These are phyloP conservation scores for Sylvietta virens DNA, from an alignment of 2,113 vertebrate species.

Conservation along the genomic window DNA sequence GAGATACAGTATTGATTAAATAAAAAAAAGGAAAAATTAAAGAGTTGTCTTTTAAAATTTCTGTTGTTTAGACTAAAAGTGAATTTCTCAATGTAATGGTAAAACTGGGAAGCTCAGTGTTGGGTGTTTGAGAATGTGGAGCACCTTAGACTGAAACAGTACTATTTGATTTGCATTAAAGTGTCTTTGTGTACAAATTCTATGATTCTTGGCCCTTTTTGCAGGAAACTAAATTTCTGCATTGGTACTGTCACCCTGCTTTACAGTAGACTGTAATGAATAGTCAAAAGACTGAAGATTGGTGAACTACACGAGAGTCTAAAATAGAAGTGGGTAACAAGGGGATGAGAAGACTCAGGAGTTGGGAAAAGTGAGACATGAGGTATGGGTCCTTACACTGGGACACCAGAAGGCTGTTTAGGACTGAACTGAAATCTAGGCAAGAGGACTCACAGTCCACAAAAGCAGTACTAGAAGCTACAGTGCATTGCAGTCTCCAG, in stretches of 20 bases:
- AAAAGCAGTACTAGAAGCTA: not conserved
- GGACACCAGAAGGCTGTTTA: not conserved
- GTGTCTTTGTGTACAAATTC: slow-evolving; percentile 23
- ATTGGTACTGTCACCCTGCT: not conserved
- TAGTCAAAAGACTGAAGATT: not conserved
- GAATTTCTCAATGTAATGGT: not conserved
- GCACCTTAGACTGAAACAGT: not conserved
- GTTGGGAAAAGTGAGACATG: not conserved
- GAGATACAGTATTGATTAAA: slow-evolving; percentile 7
- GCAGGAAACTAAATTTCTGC: not conserved
- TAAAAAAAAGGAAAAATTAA: not conserved
- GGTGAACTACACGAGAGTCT: not conserved
- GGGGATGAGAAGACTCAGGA: not conserved
- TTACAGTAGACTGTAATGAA: not conserved
- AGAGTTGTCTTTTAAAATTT: not conserved
- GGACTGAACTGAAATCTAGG: not conserved
- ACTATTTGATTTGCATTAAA: slow-evolving; percentile 42
- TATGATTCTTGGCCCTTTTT: slow-evolving; percentile 11
- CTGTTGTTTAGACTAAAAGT: not conserved
- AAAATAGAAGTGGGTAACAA: not conserved
- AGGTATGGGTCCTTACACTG: not conserved
- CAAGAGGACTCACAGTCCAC: not conserved
- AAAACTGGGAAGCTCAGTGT: not conserved
- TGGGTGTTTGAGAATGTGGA: not conserved
- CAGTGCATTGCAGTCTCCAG: not conserved